phyloP scores from a whole-genome alignment of 2,113 vertebrate species.

The Etheostoma cragini region DNA sequence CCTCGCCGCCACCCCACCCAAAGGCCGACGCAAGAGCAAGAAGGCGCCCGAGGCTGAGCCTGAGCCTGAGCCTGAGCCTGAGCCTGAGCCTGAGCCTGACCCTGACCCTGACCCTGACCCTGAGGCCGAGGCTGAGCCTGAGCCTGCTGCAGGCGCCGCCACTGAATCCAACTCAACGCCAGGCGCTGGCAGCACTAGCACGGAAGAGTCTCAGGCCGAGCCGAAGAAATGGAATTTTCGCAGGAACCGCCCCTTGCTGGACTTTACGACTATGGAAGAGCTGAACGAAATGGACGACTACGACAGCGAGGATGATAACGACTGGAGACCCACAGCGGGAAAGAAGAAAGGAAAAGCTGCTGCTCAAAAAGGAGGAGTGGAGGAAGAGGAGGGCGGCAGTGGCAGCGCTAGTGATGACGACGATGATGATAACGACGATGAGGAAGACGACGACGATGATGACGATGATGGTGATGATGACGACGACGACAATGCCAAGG shows the following conservation, averaged over 20 bases:
- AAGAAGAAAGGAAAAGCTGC: constrained; percentile 89
- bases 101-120: constrained; percentile 60
- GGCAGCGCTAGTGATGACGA: constrained; percentile 81
- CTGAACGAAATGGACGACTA: constrained; percentile 99
- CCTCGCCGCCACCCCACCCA: constrained; percentile 61
- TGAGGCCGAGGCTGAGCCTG: constrained; percentile 55
- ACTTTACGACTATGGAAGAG: constrained; percentile 97
- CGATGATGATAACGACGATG: constrained; percentile 86
- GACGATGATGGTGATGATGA: constrained; percentile 84
- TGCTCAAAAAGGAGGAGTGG: constrained; percentile 86
- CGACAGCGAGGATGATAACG: constrained; percentile 98
- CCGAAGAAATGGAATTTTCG: constrained; percentile 99
- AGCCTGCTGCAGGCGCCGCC: constrained; percentile 47
- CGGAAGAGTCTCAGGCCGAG: constrained; percentile 89
- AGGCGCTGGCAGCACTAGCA: constrained; percentile 9
- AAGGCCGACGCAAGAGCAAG: constrained; percentile 81
- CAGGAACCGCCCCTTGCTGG: constrained; percentile 92
- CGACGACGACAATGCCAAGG: constrained; percentile 81
- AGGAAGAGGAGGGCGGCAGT: constrained; percentile 88
- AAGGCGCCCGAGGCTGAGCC: constrained; percentile 81
- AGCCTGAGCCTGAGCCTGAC: constrained; percentile 67
- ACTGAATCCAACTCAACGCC: constrained; percentile 26
- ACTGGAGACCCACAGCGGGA: constrained; percentile 92
- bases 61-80: constrained; percentile 17
- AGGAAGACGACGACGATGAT: constrained; percentile 84